Base-by-base conservation (phyloP, 2,113 vertebrate genomes). In the Pluvianellus socialis region DNA sequence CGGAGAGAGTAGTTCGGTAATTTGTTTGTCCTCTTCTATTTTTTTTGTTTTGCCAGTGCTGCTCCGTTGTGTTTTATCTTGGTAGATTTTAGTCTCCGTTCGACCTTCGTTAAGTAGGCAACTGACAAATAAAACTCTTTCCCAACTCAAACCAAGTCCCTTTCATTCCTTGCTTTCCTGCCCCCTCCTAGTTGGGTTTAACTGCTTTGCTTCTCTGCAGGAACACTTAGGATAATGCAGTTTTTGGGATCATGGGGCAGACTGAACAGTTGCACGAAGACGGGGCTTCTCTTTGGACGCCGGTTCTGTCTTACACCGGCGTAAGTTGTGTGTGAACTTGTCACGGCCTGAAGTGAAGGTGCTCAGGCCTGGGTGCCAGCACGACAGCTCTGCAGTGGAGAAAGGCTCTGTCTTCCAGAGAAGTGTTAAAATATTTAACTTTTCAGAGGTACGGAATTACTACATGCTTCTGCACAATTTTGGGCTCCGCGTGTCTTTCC, bases 151-250 rank as follows among this genome's bases (percentile, higher is more conserved):
- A 10, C 40, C 15, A 53, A 45, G 26, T 49, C 70, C 35, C 7
- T n/a, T 62, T 58, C 23, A 23, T 71, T 85, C 53, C 35, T 27
- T 77, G 35, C 32, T 58, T 81, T 80, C 9, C 0, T 65, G 5
- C 9, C 42, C 5, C 13, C 10, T 42, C n/a, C 45, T 61, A 7
- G 27, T 61, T 63, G 49, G 40, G 15, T 66, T 30, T 62, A 52
- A 47, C 40, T 65, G 67, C 49, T 58, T 47, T 75, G 35, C 55
- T 74, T 45, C 38, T 52, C 18, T n/a, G 24, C 28, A 38, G 75
- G 61, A 88, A 19, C 14, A 6, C 27, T 71, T 7, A 23, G 3
- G 22, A 4, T n/a, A 55, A 45, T 0, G 0, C 21, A 8, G 5
- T 8, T 71, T 81, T 70, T 12, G 70, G 74, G 63, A 71, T 42